Conservation (phyloP, 2,888 invertebrate genomes). For the Noctua pronuba region DNA sequence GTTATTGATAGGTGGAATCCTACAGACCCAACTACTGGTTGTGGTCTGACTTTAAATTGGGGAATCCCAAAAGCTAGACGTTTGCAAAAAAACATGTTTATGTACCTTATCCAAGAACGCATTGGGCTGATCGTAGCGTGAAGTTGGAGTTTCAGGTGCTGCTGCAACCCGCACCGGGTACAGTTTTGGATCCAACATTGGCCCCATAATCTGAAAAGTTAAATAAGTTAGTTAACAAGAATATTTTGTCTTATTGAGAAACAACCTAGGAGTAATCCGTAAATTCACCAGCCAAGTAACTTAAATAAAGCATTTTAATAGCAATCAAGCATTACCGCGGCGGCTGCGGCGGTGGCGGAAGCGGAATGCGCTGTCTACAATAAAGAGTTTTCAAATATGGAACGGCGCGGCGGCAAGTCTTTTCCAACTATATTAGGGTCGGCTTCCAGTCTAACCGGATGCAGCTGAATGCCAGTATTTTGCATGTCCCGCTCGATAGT, state of each 20-base stretch:
- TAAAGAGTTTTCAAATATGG: constrained; percentile 30
- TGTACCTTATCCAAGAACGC: constrained; percentile 92
- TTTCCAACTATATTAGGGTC: too few species aligned
- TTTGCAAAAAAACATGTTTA: constrained; percentile 32
- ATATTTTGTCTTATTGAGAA: neutral
- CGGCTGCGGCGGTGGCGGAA: constrained; percentile 27
- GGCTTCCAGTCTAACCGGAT: too few species aligned
- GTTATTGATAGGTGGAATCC: neutral
- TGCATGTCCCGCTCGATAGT: neutral
- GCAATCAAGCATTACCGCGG: too few species aligned
- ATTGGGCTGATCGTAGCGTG: constrained; percentile 90
- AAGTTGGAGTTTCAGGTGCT: constrained; percentile 89
- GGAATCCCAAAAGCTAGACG: neutral
- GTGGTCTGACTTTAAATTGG: too few species aligned
- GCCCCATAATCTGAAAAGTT: constrained; percentile 89
- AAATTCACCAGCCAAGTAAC: neutral
- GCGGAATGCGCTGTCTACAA: constrained; percentile 3
- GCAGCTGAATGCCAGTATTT: too few species aligned
- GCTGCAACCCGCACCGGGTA: constrained; percentile 90
- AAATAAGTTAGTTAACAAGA: neutral
- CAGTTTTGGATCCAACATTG: constrained; percentile 91
- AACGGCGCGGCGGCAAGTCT: neutral
- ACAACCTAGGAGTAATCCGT: neutral
- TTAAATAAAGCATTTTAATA: too few species aligned
- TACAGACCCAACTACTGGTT: neutral